A percentile compares a stretch with the other conserved stretches of the same genome.
Evolutionary conservation across 2,797 vertebrate genomes (phyloP).

Genomic region (Lepidocolaptes lacrymiger): DNA sequence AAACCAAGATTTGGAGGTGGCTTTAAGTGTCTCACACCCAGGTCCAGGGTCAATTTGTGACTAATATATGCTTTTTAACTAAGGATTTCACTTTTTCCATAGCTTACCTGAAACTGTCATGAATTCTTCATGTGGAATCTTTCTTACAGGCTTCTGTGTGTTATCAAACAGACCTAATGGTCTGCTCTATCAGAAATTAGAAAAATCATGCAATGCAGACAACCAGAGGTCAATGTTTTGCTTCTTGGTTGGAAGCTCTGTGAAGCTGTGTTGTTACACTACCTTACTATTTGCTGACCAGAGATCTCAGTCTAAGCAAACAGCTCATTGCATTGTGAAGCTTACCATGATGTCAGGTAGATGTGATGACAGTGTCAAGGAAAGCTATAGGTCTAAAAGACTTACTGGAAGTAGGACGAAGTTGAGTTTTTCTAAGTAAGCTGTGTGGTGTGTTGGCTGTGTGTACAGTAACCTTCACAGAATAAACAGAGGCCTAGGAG

Average conservation of each 20-base stretch:
- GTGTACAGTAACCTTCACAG: constrained; percentile 2
- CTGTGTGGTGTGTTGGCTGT: not conserved
- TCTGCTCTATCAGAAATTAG: not conserved
- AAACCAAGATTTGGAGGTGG: not conserved
- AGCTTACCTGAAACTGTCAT: not conserved
- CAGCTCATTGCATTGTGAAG: not conserved
- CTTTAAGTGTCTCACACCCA: not conserved
- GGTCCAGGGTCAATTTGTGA: not conserved
- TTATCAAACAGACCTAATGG: not conserved
- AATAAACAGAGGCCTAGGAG: constrained; percentile 19
- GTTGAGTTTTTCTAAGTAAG: constrained; percentile 10
- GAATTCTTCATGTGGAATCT: not conserved
- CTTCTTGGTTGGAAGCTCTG: not conserved
- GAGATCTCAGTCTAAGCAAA: not conserved
- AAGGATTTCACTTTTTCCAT: not conserved
- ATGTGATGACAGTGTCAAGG: not conserved
- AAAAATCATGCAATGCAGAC: not conserved
- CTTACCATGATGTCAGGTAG: not conserved
- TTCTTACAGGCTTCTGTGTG: not conserved
- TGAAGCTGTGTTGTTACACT: not conserved
- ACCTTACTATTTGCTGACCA: not conserved
- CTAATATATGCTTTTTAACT: not conserved
- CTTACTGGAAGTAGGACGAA: not conserved
- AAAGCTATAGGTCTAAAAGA: not conserved
- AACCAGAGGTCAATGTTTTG: not conserved